These are phyloP conservation scores for Sclerodermus sp. DNA, from an alignment of 2,888 invertebrate genomes.

Conservation along the genomic window DNA sequence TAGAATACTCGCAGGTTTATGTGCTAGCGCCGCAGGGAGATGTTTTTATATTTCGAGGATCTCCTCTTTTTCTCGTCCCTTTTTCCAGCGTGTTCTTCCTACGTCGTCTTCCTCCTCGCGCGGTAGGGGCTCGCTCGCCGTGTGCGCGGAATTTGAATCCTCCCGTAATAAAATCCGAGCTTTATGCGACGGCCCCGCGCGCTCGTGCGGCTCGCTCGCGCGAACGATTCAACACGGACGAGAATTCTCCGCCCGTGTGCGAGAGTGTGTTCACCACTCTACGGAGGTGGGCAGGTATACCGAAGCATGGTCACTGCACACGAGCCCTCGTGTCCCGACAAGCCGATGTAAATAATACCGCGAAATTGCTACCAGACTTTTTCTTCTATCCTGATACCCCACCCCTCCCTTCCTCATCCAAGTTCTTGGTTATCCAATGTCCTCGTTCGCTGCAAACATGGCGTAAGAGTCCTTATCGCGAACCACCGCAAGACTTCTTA, in stretches of 20 bases:
- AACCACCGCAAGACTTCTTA: no score
- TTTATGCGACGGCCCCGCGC: slow-evolving; percentile 51
- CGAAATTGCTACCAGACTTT: slow-evolving; percentile 43
- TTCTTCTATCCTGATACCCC: slow-evolving; percentile 16
- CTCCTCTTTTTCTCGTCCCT: slow-evolving; percentile 17
- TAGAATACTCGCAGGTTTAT: slow-evolving; percentile 52
- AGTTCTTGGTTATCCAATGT: no score
- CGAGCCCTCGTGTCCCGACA: slow-evolving; percentile 28
- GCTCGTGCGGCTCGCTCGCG: slow-evolving; percentile 13
- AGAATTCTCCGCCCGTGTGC: not conserved
- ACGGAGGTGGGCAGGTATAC: slow-evolving; percentile 15
- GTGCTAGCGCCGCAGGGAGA: slow-evolving; percentile 36
- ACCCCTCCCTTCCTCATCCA: slow-evolving; percentile 7
- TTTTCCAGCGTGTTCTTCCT: slow-evolving; percentile 23
- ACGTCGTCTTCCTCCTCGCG: slow-evolving; percentile 19
- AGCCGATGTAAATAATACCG: slow-evolving; percentile 44
- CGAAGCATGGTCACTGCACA: slow-evolving; percentile 21
- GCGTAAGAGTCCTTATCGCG: no score
- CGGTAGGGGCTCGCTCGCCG: slow-evolving; percentile 39
- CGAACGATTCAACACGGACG: not conserved
- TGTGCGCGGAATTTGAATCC: slow-evolving; percentile 56
- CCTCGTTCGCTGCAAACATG: no score
- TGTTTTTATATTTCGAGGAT: slow-evolving; percentile 37
- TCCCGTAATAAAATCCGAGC: slow-evolving; percentile 55
- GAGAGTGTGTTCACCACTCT: not conserved